Base-by-base conservation (phyloP, 2,113 vertebrate species). In the Lichenostomus cassidix region DNA sequence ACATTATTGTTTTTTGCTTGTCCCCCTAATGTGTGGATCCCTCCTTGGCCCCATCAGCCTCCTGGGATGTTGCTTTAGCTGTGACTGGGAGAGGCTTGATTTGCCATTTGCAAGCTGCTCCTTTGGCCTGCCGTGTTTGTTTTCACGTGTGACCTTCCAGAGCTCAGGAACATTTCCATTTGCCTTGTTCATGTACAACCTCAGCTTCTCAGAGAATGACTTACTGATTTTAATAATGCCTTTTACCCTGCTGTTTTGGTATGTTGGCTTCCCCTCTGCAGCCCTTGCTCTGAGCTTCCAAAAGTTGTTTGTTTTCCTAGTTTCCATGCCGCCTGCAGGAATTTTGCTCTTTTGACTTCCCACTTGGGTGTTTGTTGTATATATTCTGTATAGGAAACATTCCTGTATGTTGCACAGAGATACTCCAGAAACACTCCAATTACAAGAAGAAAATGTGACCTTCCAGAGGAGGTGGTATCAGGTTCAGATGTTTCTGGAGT, bases 251-350 rank as follows among this genome's bases (percentile, higher is more conserved):
- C 94, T 97, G 90, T 60, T 97, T 96, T 92, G 85, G 79, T 96
- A 94, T 97, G 95, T 90, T 95, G 94, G 95, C 95, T 94, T 94
- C 21, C 68, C 92, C 76, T 95, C 88, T 83, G 86, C 92, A 96
- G 83, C 68, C 89, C 55, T 90, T 93, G 49, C 71, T 96, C 92
- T 1, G 15, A 69, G 90, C 90, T 89, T 90, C 92, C 95, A 95
- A 95, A 97, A 97, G 94, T 75, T 97, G 96, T 97, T 97, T 97
- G 96, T 97, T 97, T 97, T 96, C 86, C 89, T 94, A 94, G 96
- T 97, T 97, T 96, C 95, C 96, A 97, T 96, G 95, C 92, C 86
- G 90, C 90, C 92, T 96, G 86, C 56, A 93, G 83, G 90, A 95
- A 90, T 97, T 95, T 83, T 2, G 10, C 82, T 94, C 93, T 95